phyloP scores from a whole-genome alignment of 2,888 invertebrate genomes.

The Podabrus alpinus region DNA sequence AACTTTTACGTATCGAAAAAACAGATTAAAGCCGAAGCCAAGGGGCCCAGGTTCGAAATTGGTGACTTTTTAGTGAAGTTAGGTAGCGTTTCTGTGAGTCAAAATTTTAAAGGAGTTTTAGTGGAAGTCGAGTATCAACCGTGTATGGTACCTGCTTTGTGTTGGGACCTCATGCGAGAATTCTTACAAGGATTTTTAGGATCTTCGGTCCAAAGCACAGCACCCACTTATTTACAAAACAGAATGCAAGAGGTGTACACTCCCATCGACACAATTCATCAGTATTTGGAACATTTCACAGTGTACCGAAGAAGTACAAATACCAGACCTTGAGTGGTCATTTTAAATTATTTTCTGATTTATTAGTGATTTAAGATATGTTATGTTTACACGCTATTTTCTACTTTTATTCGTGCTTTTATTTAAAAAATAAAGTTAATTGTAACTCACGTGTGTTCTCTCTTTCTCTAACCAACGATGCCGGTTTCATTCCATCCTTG shows the following conservation, averaged over 20 bases:
- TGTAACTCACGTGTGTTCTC: background rate
- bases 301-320: slow-evolving; percentile 81
- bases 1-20: slow-evolving; percentile 89
- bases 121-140: slow-evolving; percentile 94
- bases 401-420: no score
- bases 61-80: slow-evolving; percentile 94
- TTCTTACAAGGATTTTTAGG: slow-evolving; percentile 91
- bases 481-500: background rate
- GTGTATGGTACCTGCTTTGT: slow-evolving; percentile 83
- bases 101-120: slow-evolving; percentile 90
- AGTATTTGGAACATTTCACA: slow-evolving; percentile 92
- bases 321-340: slow-evolving; percentile 6
- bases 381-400: background rate
- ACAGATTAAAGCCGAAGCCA: slow-evolving; percentile 81
- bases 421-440: background rate
- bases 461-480: background rate
- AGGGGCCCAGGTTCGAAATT: slow-evolving; percentile 84
- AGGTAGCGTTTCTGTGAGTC: slow-evolving; percentile 90
- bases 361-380: background rate
- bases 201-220: slow-evolving; percentile 70
- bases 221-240: slow-evolving; percentile 73
- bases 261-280: slow-evolving; percentile 90
- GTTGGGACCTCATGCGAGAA: slow-evolving; percentile 91
- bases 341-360: no score
- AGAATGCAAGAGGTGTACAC: slow-evolving; percentile 85